phyloP scores from a whole-genome alignment of 2,113 vertebrate species.

The Vulpes lagopus region DNA sequence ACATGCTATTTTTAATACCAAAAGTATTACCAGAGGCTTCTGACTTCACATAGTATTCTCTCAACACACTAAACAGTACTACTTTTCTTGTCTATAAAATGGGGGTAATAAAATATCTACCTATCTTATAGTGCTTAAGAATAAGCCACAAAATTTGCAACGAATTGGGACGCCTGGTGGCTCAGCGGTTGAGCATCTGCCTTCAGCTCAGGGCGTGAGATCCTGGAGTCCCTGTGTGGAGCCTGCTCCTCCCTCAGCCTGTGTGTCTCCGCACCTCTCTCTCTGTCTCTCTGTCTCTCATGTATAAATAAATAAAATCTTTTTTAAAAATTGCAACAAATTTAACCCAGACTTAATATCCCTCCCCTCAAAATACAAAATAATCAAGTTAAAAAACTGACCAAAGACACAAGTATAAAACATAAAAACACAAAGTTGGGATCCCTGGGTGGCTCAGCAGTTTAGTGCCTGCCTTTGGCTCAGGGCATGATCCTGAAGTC shows the following conservation, averaged over 20 bases:
- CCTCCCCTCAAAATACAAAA: neutral
- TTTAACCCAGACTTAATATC: conserved; percentile 23
- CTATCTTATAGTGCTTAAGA: conserved; percentile 31
- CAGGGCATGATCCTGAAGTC: no score
- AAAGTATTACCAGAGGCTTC: neutral
- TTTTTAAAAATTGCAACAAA: conserved; percentile 14
- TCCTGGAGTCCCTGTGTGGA: no score
- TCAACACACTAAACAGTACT: conserved; percentile 1
- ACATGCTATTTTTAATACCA: conserved; percentile 48
- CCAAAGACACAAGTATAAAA: conserved; percentile 18
- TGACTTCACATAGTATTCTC: conserved; percentile 10
- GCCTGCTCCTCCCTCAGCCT: no score
- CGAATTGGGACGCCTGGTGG: no score
- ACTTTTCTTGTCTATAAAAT: conserved; percentile 26
- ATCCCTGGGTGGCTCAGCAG: no score
- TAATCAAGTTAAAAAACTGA: neutral
- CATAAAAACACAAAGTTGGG: neutral
- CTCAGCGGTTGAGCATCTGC: no score
- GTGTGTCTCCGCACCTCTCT: no score
- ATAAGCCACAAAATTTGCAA: conserved; percentile 15
- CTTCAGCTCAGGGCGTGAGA: no score
- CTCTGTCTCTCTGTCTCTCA: no score
- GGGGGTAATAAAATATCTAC: conserved; percentile 16
- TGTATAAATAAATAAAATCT: no score
- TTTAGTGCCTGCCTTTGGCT: no score